Base-by-base conservation (phyloP, 2,888 invertebrate species). In the Cantharis lateralis region DNA sequence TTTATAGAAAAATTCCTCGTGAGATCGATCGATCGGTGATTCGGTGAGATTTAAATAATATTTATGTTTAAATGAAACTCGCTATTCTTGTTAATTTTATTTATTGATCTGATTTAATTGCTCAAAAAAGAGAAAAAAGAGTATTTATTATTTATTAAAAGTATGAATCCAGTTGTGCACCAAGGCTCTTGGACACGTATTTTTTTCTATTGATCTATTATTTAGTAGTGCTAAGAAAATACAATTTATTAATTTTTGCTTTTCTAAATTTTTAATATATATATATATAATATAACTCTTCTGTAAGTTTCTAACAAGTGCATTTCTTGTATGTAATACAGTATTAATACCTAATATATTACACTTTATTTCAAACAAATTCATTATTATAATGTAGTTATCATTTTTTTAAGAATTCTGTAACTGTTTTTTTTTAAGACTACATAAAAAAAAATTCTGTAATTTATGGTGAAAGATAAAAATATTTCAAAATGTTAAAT, bases 241-340 rank as follows among this genome's bases (percentile, higher is more conserved):
- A 70, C 68, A 63, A 75, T 77, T 68, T 63, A 63, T 77, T 72
- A 74, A 70, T 77, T 76, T 32, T 79, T 75, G 79, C 79, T 79
- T 80, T 70, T 76, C 76, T 78, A 80, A 80, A 80, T 81, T 78
- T 80, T 80, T 78, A 85, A 48, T 48, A 48, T 48, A 48, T 48
- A 32, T 32, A 48, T 48, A 48, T 48, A 48, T 48, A 48, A 48
- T 78, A 90, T 91, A 48, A 78, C 93, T 94, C 94, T 94, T 94
- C 94, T 94, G 94, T 93, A 94, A 93, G 94, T 94, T 94, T 94
- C 94, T 92, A 92, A 92, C 91, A 93, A 93, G 94, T 94, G 94
- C 94, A 94, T 94, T 94, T 94, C 94, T 93, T 94, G 93, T 94
- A 94, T 94, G 93, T 94, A 93, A 94, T 94, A 94, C 94, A 94